These are phyloP conservation scores for Leptestheria dahalacensis DNA, from an alignment of 1,140 invertebrate genomes.

Conservation along the genomic window DNA sequence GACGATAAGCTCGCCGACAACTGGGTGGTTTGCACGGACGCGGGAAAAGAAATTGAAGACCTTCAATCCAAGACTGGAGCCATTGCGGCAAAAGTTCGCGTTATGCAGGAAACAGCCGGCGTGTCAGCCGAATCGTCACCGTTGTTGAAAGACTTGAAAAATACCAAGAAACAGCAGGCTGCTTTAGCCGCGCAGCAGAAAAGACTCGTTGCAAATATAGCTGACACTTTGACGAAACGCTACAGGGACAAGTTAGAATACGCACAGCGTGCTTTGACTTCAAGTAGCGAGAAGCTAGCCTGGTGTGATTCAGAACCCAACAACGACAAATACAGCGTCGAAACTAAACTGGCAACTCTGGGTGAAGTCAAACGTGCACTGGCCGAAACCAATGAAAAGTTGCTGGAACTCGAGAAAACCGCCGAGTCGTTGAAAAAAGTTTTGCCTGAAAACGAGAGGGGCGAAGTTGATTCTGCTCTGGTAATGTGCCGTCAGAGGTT, in stretches of 20 bases:
- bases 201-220: constrained; percentile 63
- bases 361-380: constrained; percentile 56
- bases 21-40: constrained; percentile 34
- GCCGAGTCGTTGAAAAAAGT: constrained; percentile 20
- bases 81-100: constrained; percentile 21
- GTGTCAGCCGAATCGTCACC: constrained; percentile 51
- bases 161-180: constrained; percentile 58
- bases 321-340: constrained; percentile 80
- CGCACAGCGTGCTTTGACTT: constrained; percentile 57
- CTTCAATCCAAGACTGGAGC: not conserved
- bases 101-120: constrained; percentile 56
- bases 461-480: constrained; percentile 21
- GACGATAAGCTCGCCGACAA: constrained; percentile 65
- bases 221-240: constrained; percentile 69
- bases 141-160: constrained; percentile 60
- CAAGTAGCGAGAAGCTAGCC: constrained; percentile 70
- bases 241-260: constrained; percentile 69
- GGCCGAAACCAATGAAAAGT: constrained; percentile 27
- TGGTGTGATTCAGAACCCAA: constrained; percentile 79
- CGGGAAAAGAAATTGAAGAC: constrained; percentile 2
- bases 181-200: constrained; percentile 52
- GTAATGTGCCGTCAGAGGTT: constrained; percentile 19
- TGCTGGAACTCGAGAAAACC: constrained; percentile 20
- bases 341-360: constrained; percentile 73
- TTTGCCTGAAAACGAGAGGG: constrained; percentile 17